These are phyloP conservation scores for Platyura marginata DNA, from an alignment of 1,140 invertebrate genomes.

Conservation along the genomic window DNA sequence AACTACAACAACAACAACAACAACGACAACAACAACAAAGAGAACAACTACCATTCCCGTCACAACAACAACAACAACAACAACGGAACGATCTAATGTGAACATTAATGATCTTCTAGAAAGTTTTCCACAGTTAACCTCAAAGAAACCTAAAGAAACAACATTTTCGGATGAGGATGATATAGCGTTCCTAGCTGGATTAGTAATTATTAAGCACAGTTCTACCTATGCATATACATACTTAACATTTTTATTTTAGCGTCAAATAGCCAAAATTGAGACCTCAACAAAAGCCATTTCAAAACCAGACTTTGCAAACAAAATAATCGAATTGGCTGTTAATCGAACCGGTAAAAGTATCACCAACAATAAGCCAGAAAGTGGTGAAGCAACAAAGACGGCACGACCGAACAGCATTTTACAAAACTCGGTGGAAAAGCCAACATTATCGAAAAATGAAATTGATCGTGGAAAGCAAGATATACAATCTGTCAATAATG, in stretches of 20 bases:
- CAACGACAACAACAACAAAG: constrained; percentile 9
- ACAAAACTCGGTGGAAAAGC: not conserved
- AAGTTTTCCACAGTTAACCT: constrained; percentile 11
- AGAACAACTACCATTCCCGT: constrained; percentile 9
- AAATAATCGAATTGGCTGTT: constrained; percentile 29
- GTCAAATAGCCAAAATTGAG: constrained; percentile 6
- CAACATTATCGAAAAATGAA: not conserved
- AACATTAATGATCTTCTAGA: constrained; percentile 5
- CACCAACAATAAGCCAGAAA: not conserved
- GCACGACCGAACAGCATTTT: not conserved
- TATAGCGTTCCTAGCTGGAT: constrained; percentile 27
- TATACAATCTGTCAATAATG: constrained; percentile 1
- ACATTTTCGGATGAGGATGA: constrained; percentile 31
- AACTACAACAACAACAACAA: constrained; percentile 8
- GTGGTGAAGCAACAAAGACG: no score
- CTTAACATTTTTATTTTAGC: constrained; percentile 3
- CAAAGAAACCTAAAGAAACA: constrained; percentile 8
- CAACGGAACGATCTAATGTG: not conserved
- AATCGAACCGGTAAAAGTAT: constrained; percentile 15
- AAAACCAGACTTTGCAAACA: constrained; percentile 27
- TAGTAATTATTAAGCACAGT: constrained; percentile 24
- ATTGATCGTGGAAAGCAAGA: constrained; percentile 2
- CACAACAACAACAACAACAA: not conserved
- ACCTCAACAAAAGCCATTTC: constrained; percentile 11
- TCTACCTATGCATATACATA: no score